Base-by-base conservation (phyloP, 2,113 vertebrate genomes). In the Odontophorus gujanensis region DNA sequence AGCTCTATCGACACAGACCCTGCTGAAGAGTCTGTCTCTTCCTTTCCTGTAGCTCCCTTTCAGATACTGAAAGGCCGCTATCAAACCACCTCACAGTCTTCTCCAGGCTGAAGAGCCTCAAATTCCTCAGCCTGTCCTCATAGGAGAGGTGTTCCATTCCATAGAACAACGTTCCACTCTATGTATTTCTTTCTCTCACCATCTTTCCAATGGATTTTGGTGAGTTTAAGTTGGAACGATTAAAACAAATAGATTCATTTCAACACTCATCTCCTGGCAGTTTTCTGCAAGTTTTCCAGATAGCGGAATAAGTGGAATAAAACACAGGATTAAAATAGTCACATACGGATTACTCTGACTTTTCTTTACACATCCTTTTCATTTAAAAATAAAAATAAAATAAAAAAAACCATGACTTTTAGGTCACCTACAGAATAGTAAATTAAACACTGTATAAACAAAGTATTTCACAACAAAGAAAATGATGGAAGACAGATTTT, bases 361-460 rank as follows among this genome's bases (percentile, higher is more conserved):
- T 93, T 90, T 67, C 61, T 63, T 17, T 91, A 63, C 32, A 51
- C 59, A 73, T 66, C 80, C 4, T 63, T 93, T 87, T 93, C 59
- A 82, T 67, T 72, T 15, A 9, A 16, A 66, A 78, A 62, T 81
- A 91, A 90, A 13, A 6, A 19, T 51, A 75, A 93, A 93, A 89
- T 85, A 18, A 5, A 17, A 58, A 74, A 94, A 93, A 89, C 63
- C 36, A 95, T 82, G 75, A 95, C 38, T 81, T 32, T 85, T 85
- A 73, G 74, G 47, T 93, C 81, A 92, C 77, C 62, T 79, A 93
- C 47, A 81, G 78, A 62, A 95, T 67, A 87, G 43, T 96, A 96
- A 97, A 94, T 50, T 92, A 95, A 83, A 87, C 36, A 94, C 28
- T n/a, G 93, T 92, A 93, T 94, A 95, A 97, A 91, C 74, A 85